Evolutionary conservation across 1,140 invertebrate species (phyloP).

Genomic region (Eupristina koningsbergeri): DNA sequence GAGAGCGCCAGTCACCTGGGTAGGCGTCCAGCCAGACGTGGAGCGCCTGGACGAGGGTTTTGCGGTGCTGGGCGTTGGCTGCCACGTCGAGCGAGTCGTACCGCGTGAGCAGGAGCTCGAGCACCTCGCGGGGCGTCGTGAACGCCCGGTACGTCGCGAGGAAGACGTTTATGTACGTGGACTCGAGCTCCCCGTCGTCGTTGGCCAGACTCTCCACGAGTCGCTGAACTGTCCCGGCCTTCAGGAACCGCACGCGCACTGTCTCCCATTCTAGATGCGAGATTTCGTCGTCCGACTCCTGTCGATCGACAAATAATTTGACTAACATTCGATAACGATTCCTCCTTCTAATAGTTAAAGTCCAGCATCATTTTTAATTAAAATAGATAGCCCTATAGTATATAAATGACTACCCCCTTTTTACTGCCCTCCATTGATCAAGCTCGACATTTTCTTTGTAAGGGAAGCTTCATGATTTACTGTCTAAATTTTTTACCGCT

Average conservation of each 20-base stretch:
- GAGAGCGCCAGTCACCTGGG: slow-evolving; percentile 94
- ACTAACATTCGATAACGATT: too few relatives aligned
- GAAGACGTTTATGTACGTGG: slow-evolving; percentile 98
- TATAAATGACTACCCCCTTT: too few relatives aligned
- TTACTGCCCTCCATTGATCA: too few relatives aligned
- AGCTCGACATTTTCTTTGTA: too few relatives aligned
- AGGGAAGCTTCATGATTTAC: too few relatives aligned
- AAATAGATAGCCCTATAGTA: too few relatives aligned
- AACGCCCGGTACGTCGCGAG: slow-evolving; percentile 94
- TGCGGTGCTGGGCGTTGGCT: slow-evolving; percentile 79
- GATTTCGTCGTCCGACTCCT: slow-evolving; percentile 91
- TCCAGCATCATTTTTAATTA: too few relatives aligned
- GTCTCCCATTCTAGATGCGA: slow-evolving; percentile 99
- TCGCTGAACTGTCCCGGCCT: slow-evolving; percentile 94
- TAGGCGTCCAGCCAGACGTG: slow-evolving; percentile 98
- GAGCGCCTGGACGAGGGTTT: slow-evolving; percentile 89
- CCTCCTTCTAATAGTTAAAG: too few relatives aligned
- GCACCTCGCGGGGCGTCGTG: slow-evolving; percentile 85
- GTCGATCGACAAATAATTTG: slow-evolving; percentile 14
- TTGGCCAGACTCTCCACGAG: slow-evolving; percentile 93
- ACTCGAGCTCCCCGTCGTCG: slow-evolving; percentile 95
- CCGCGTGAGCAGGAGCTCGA: slow-evolving; percentile 85
- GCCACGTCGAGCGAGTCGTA: slow-evolving; percentile 80
- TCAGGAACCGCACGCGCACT: slow-evolving; percentile 94
- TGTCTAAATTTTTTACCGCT: too few relatives aligned